Percentiles rank a stretch among this genome's conserved stretches.
Conservation (phyloP, 2,113 vertebrate species). For the Rafetus swinhoei region DNA sequence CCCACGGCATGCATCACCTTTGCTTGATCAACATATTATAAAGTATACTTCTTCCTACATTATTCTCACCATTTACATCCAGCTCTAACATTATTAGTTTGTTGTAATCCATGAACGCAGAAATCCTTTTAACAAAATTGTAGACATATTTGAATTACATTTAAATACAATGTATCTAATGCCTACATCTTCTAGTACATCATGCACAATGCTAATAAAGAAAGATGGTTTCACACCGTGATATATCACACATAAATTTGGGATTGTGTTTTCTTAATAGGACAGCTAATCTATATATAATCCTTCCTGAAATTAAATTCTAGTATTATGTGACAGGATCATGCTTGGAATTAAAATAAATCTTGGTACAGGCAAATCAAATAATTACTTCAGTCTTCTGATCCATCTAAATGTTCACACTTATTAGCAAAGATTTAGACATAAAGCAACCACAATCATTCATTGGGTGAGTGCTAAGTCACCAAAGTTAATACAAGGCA, state of each 20-base stretch:
- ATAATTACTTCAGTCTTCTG: constrained; percentile 28
- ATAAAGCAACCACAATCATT: constrained; percentile 1
- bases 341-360: constrained; percentile 41
- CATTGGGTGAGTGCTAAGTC: constrained; percentile 44
- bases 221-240: not conserved
- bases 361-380: constrained; percentile 15
- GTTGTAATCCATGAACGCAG: not conserved
- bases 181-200: not conserved
- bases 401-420: constrained; percentile 41
- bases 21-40: not conserved
- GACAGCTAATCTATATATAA: constrained; percentile 50
- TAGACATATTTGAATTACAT: not conserved
- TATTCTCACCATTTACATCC: not conserved
- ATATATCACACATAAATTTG: not conserved
- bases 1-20: not conserved
- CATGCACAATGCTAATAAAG: not conserved
- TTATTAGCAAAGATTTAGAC: constrained; percentile 42
- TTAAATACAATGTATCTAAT: not conserved
- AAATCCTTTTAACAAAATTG: not conserved
- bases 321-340: constrained; percentile 30
- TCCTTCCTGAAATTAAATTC: constrained; percentile 57
- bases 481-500: not conserved
- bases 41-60: not conserved
- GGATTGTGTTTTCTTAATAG: not conserved
- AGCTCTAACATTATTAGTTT: not conserved